Conservation (phyloP, 2,888 invertebrate species). For the Bibio marci region DNA sequence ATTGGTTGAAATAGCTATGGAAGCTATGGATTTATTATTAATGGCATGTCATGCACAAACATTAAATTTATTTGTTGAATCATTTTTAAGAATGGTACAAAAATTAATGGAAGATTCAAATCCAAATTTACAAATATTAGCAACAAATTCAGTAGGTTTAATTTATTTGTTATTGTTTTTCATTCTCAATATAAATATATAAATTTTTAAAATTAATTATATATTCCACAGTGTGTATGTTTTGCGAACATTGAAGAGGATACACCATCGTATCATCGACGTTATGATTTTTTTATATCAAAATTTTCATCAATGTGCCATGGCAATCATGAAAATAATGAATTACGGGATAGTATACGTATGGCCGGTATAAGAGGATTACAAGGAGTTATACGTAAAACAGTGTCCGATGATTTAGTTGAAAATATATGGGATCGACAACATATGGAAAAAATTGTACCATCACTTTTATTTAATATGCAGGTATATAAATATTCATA, state of each 20-base stretch:
- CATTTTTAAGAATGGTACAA: conserved; percentile 96
- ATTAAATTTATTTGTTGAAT: conserved; percentile 93
- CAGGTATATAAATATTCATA: too few species aligned
- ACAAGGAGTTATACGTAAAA: conserved; percentile 92
- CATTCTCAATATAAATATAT: conserved; percentile 15
- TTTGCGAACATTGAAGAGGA: conserved; percentile 99
- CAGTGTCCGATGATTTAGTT: conserved; percentile 93
- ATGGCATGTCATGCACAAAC: conserved; percentile 95
- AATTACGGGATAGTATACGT: conserved; percentile 65
- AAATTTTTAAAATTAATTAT: too few species aligned
- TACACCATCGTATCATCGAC: conserved; percentile 94
- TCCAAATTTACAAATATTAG: conserved; percentile 85
- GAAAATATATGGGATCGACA: conserved; percentile 98
- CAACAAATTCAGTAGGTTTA: conserved; percentile 76
- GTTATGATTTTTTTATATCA: conserved; percentile 98
- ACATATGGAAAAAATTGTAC: conserved; percentile 99
- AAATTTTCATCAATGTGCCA: conserved; percentile 99
- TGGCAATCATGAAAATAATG: conserved; percentile 56
- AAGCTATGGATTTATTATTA: conserved; percentile 92
- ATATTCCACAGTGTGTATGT: conserved; percentile 87
- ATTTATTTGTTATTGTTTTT: conserved; percentile 11
- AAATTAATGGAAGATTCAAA: conserved; percentile 89
- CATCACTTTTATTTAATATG: conserved; percentile 95
- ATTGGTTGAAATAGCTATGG: conserved; percentile 91
- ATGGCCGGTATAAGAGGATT: conserved; percentile 85